Evolutionary conservation across 2,797 vertebrate genomes (phyloP).

Genomic region (Cryptoblepharus egeriae): DNA sequence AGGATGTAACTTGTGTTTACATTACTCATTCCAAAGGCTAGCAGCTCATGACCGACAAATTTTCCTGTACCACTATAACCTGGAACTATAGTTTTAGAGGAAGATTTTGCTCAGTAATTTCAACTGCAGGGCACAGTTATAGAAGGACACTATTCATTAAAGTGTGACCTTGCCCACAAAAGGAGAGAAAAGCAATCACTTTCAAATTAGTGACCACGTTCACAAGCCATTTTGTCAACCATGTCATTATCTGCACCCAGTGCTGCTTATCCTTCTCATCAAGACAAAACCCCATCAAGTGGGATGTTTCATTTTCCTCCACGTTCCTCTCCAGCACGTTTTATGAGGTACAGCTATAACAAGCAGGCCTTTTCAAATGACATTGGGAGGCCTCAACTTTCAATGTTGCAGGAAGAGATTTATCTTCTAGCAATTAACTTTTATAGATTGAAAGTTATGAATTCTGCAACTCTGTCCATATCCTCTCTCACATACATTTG

Average conservation of each 20-base stretch:
- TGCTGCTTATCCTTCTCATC: constrained; percentile 26
- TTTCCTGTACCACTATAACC: constrained; percentile 19
- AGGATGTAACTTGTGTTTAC: constrained; percentile 12
- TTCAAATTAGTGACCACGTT: constrained; percentile 36
- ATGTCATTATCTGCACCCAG: constrained; percentile 11
- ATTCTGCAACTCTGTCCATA: background rate
- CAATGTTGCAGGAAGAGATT: background rate
- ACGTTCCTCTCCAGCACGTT: background rate
- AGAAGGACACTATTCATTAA: constrained; percentile 30
- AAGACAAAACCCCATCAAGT: constrained; percentile 10
- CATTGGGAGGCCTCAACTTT: background rate
- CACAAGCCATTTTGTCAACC: constrained; percentile 21
- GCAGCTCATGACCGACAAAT: constrained; percentile 11
- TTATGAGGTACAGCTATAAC: background rate
- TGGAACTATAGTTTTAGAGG: constrained; percentile 26
- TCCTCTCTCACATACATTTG: background rate
- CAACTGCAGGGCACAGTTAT: constrained; percentile 12
- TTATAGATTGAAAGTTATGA: background rate
- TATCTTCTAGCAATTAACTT: background rate
- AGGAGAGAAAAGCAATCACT: constrained; percentile 13
- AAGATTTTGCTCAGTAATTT: constrained; percentile 26
- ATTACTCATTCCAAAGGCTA: constrained; percentile 20
- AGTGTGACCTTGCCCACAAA: constrained; percentile 10
- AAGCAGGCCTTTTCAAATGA: background rate
- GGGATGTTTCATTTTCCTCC: constrained; percentile 18